Evolutionary conservation across 1,140 invertebrate species (phyloP).

Genomic region (Lineus longissimus): DNA sequence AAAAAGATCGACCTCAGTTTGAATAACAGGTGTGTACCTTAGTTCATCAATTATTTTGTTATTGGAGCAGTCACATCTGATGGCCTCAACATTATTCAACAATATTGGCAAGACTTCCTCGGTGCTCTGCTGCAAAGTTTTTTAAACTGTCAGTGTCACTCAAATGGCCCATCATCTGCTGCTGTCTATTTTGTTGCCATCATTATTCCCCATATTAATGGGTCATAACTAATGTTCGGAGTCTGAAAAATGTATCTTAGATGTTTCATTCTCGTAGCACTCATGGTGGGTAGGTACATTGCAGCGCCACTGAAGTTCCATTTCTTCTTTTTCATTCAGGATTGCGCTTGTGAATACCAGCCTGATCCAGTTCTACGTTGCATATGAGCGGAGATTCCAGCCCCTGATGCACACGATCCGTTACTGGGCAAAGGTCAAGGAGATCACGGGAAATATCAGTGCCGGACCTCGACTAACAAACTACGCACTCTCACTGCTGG

Average conservation of each 20-base stretch:
- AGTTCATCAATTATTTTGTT: background rate
- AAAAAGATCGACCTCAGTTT: constrained; percentile 47
- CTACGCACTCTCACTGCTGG: constrained; percentile 37
- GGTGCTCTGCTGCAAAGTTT: too few relatives aligned
- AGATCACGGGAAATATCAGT: constrained; percentile 27
- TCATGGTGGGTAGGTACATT: too few relatives aligned
- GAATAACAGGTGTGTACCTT: constrained; percentile 40
- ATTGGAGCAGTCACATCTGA: too few relatives aligned
- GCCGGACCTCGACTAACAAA: constrained; percentile 28
- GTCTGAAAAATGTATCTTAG: too few relatives aligned
- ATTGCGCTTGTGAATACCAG: constrained; percentile 34
- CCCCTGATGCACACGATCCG: constrained; percentile 32
- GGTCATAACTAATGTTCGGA: too few relatives aligned
- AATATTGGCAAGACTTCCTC: too few relatives aligned
- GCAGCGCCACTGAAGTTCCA: background rate
- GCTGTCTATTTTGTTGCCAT: too few relatives aligned
- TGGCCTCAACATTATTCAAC: too few relatives aligned
- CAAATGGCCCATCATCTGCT: too few relatives aligned
- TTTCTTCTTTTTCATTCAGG: constrained; percentile 19
- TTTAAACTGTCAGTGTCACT: too few relatives aligned
- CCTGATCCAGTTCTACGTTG: constrained; percentile 27
- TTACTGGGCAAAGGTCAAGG: constrained; percentile 36
- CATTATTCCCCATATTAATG: too few relatives aligned
- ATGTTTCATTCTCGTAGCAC: too few relatives aligned
- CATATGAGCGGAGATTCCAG: constrained; percentile 28